Base-by-base conservation (phyloP, 2,888 invertebrate genomes). In the Harpagoxenus sublaevis region DNA sequence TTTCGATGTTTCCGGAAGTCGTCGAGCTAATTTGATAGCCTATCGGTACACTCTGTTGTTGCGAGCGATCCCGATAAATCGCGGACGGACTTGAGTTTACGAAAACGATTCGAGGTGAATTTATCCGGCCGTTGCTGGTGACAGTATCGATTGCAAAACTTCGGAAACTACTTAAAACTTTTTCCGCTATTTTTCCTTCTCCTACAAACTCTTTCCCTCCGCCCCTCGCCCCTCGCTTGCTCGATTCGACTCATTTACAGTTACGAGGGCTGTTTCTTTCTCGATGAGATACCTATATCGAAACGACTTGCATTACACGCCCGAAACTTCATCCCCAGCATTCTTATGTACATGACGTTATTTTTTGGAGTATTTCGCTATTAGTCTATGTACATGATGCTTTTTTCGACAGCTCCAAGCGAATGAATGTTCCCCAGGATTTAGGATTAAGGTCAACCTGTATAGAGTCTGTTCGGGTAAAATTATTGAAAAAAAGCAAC, bases 121-220 rank as follows among this genome's bases (percentile, higher is more conserved):
- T 78, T 84, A 81, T 84, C 79, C 28, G 55, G 55, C 53, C 55
- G 51, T 82, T 73, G 60, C 53, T 53, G 71, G 48, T 51, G 83
- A 68, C 86, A 57, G 81, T 86, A 88, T 89, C 85, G 89, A 89
- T 86, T 85, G 84, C 68, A 53, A 83, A 89, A 89, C 75, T 89
- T 82, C 57, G 18, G 10, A 35, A 84, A 84, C 85, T 84, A 70
- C 89, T 87, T 83, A 81, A 85, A 89, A 89, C 57, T 89, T 87
- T 84, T 65, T 60, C 70, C 73, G 71, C 66, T 62, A 77, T 85
- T 83, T 86, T 83, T 88, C 86, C 81, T 85, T 60, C 65, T 55
- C n/a, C 12, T 48, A 18, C 57, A 45, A 55, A 65, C 65, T 57
- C 48, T 48, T 31, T 48, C 12, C n/a, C 42, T 2, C 18, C 8